These are phyloP conservation scores for Sardinella longiceps DNA, from an alignment of 2,797 vertebrate genomes.

Conservation along the genomic window DNA sequence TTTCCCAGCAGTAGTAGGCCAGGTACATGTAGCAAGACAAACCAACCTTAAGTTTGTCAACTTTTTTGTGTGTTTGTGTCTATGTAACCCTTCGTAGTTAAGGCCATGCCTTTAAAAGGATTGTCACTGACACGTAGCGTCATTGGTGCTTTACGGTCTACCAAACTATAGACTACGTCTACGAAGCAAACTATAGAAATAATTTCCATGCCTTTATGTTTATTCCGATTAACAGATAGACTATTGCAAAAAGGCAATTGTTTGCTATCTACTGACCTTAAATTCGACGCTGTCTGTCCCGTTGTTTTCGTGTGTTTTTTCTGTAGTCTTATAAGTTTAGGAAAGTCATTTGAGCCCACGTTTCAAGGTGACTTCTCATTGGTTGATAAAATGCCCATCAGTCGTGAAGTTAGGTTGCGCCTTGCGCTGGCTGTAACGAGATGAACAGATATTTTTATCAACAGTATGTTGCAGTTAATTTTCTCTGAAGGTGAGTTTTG, in stretches of 20 bases:
- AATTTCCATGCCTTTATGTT: neutral
- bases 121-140: neutral
- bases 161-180: neutral
- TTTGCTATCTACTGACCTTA: neutral
- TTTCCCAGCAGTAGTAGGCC: too few relatives aligned
- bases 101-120: neutral
- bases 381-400: constrained; percentile 34
- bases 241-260: neutral
- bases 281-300: neutral
- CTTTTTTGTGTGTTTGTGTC: too few relatives aligned
- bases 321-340: neutral
- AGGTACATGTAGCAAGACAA: neutral
- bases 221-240: neutral
- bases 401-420: constrained; percentile 8
- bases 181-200: too few relatives aligned
- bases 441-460: constrained; percentile 46
- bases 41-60: too few relatives aligned
- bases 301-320: neutral
- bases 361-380: constrained; percentile 26
- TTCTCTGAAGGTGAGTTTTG: constrained; percentile 43
- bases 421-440: constrained; percentile 34
- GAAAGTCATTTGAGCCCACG: neutral
- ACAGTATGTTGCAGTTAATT: constrained; percentile 43
- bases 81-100: constrained; percentile 11
- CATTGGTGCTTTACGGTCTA: neutral